Percentiles rank a stretch among this genome's conserved stretches.
Conservation (phyloP, 2,888 invertebrate species). For the Megamerina dolium region DNA sequence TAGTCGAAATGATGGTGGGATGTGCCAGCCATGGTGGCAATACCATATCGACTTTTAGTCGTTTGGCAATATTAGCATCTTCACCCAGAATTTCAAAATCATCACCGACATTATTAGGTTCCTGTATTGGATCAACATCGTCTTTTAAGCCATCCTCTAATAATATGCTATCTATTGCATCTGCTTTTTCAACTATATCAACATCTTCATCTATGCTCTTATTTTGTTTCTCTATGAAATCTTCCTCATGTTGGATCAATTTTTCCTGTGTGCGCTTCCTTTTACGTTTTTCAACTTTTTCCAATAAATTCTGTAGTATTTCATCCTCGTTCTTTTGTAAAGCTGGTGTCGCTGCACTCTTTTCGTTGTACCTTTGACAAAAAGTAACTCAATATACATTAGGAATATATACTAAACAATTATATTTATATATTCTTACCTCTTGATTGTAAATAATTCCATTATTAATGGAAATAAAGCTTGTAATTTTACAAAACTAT, state of each 20-base stretch:
- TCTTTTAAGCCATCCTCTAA: too few relatives aligned
- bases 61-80: constrained; percentile 55
- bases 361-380: constrained; percentile 23
- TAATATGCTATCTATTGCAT: constrained; percentile 2
- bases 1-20: constrained; percentile 69
- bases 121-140: constrained; percentile 9
- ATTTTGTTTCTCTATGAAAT: too few relatives aligned
- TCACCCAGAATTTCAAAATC: constrained; percentile 57
- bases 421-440: constrained; percentile 49
- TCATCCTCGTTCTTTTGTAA: constrained; percentile 51
- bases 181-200: background rate
- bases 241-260: constrained; percentile 4
- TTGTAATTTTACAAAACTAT: too few relatives aligned
- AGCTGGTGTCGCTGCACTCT: constrained; percentile 4
- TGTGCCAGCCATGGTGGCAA: constrained; percentile 83
- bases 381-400: background rate
- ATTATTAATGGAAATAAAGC: too few relatives aligned
- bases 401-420: background rate
- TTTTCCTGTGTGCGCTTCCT: constrained; percentile 40
- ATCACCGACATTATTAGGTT: background rate
- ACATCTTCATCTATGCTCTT: background rate
- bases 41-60: constrained; percentile 62
- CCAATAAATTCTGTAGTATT: constrained; percentile 56
- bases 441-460: constrained; percentile 67
- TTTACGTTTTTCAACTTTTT: constrained; percentile 54